Conservation (phyloP, 2,113 vertebrate genomes). For the Ornithorhynchus anatinus region DNA sequence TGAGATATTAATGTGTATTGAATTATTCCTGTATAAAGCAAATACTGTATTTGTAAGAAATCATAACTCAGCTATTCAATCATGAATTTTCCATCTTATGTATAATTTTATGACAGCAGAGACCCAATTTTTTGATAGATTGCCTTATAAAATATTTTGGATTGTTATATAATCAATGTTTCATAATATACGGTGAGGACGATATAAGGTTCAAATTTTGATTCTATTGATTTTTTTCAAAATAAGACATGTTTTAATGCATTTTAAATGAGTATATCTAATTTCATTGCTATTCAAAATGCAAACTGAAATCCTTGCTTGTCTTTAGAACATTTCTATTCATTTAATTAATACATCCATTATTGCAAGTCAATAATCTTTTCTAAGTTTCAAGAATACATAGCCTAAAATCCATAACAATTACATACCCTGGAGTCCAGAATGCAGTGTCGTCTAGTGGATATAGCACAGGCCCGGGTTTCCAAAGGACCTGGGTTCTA, state of each 20-base stretch:
- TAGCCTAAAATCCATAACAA: neutral
- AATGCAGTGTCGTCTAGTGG: too few relatives aligned
- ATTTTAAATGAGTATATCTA: slow-evolving; percentile 14
- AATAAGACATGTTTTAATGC: neutral
- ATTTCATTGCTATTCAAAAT: slow-evolving; percentile 28
- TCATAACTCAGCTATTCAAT: slow-evolving; percentile 7
- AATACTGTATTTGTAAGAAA: slow-evolving; percentile 40
- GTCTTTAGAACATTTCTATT: neutral
- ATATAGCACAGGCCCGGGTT: too few relatives aligned
- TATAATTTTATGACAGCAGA: slow-evolving; percentile 44
- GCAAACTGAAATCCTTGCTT: slow-evolving; percentile 24
- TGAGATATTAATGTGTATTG: slow-evolving; percentile 4
- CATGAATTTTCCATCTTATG: slow-evolving; percentile 49
- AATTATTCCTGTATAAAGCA: slow-evolving; percentile 26
- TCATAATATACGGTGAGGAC: slow-evolving; percentile 28
- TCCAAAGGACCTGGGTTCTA: too few relatives aligned
- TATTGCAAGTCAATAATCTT: neutral
- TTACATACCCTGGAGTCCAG: too few relatives aligned
- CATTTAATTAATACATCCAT: neutral
- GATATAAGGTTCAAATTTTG: slow-evolving; percentile 38
- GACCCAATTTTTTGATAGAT: slow-evolving; percentile 50
- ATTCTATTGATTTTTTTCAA: slow-evolving; percentile 14
- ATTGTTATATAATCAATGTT: slow-evolving; percentile 42
- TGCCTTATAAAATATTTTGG: slow-evolving; percentile 28
- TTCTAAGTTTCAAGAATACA: neutral